Percentiles rank a stretch among this genome's conserved stretches.
phyloP scores from a whole-genome alignment of 2,113 vertebrate genomes.

The Heterotis niloticus region DNA sequence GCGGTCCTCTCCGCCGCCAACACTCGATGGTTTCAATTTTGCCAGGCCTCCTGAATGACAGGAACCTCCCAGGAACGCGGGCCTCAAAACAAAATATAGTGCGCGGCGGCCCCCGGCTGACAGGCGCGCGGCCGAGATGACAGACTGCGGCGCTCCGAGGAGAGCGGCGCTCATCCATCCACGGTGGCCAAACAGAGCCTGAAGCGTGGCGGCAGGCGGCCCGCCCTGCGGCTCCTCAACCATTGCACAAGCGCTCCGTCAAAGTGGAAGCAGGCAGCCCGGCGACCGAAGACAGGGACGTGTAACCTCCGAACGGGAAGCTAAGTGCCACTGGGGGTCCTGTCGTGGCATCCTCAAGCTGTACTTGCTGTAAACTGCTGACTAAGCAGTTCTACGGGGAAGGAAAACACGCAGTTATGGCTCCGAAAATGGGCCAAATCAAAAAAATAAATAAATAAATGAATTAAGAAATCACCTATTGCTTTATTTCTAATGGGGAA shows the following conservation, averaged over 20 bases:
- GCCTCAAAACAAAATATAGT: too few species aligned
- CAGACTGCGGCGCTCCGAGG: too few species aligned
- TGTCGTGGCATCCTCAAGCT: too few species aligned
- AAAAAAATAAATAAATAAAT: too few species aligned
- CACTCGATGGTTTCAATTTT: slow-evolving; percentile 1
- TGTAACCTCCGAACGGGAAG: background rate
- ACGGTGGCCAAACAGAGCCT: background rate
- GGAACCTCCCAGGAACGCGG: background rate
- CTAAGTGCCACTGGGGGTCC: too few species aligned
- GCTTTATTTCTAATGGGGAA: too few species aligned
- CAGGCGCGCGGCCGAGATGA: background rate
- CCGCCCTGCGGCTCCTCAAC: background rate
- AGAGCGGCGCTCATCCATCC: background rate
- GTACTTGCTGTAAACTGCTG: too few species aligned
- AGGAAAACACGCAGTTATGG: too few species aligned
- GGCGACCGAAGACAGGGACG: too few species aligned
- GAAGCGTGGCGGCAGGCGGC: background rate
- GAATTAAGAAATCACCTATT: too few species aligned
- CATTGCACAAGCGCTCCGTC: background rate
- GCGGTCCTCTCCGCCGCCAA: background rate
- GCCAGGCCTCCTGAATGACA: background rate
- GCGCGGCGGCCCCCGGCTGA: background rate
- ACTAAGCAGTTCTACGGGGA: too few species aligned
- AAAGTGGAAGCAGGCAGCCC: background rate
- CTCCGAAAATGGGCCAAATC: too few species aligned